Evolutionary conservation across 2,797 vertebrate species (phyloP), one percentile per base, ranked within the genome.

Genomic region (Graptemys geographica): DNA sequence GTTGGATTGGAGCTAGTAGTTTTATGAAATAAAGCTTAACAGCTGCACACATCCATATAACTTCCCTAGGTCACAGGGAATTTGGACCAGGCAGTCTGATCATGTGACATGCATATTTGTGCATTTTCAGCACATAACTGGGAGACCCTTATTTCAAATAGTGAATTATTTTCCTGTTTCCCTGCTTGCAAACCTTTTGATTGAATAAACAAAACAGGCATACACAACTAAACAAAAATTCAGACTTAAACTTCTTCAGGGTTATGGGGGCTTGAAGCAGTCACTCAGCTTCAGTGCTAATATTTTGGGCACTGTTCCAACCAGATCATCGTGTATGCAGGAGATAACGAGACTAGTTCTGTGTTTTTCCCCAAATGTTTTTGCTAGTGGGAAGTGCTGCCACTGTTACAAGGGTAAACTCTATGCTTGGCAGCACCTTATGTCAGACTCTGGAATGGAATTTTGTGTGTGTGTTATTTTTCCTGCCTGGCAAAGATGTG

Each of bases 381-480:
- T 94, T 95, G 92, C 96, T 94, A 95, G 95, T 93, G 90, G 87
- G 92, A 97, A 95, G 97, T 98, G 95, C 97, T 98, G 97, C 55
- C 92, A 95, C 94, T 97, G 96, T 97, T 96, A 96, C 94, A 97
- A 92, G 96, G 95, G 59, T 84, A 97, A 96, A 74, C 69, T 94
- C 79, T 87, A 49, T 91, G 93, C 93, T 95, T 97, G 97, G 95
- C 94, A 94, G 96, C 86, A 89, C 94, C 96, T 97, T 96, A 94
- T 97, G 97, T 96, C 91, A 92, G 80, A 88, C 16, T 15, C 84
- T 90, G 92, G 85, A 95, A 94, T 85, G 91, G 82, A 84, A 87
- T 97, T 96, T 92, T 96, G 69, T 89, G 16, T 37, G 13, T 90
- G 81, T 81, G 11, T 89, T 96, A 76, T 86, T 94, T 97, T 96